Conservation (phyloP, 2,113 vertebrate species). For the Crotophaga sulcirostris region DNA sequence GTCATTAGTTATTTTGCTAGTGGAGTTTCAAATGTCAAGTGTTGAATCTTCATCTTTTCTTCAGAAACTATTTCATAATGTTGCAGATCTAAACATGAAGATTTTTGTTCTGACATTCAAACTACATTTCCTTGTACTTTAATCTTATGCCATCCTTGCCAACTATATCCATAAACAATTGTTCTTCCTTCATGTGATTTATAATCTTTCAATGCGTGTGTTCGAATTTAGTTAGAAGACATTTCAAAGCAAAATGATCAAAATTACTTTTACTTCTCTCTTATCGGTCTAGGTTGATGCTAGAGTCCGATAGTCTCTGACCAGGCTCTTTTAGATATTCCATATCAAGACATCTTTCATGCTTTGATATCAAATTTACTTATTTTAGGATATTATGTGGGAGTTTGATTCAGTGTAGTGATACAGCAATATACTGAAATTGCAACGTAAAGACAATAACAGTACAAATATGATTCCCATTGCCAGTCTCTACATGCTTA, state of each 20-base stretch:
- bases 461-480: background rate
- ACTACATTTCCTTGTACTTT: background rate
- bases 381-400: background rate
- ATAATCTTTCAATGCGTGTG: background rate
- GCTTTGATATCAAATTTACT: background rate
- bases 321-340: background rate
- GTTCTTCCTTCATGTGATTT: background rate
- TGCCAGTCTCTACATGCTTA: background rate
- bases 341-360: background rate
- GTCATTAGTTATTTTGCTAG: slow-evolving; percentile 2
- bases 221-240: slow-evolving; percentile 46
- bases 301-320: background rate
- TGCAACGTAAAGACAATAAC: background rate
- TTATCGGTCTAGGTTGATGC: background rate
- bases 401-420: background rate
- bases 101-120: background rate
- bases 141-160: background rate
- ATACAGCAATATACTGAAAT: background rate
- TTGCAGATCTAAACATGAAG: background rate
- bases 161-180: background rate
- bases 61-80: slow-evolving; percentile 11
- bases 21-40: slow-evolving; percentile 35
- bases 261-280: slow-evolving; percentile 10
- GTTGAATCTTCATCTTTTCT: background rate
- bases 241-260: slow-evolving; percentile 17